Evolutionary conservation across 1,140 invertebrate species (phyloP), one percentile per base, ranked within the genome.

Genomic region (Macrotrachela quadricornifera): DNA sequence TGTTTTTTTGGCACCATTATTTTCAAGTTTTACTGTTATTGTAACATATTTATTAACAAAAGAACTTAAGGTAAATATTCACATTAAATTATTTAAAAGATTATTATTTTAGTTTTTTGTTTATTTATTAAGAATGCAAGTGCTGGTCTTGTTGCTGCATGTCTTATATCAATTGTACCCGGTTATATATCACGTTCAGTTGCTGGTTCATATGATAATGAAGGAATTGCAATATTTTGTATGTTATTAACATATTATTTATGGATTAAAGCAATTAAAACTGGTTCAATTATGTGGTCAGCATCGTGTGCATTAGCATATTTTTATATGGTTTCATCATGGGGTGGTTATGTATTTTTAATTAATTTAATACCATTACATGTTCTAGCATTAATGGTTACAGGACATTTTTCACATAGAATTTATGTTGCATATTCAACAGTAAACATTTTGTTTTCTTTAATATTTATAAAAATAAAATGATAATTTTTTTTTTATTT

Each of bases 261-360:
- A 66, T 96, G 90, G 91, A 92, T 95, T 50, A 94, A 94, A 72
- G 79, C 87, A 15, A 84, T 95, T 0, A 94, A 95, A 72, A 90
- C 85, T 55, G 91, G 90, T 55, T 83, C 84, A 17, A 80, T 94
- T 53, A 79, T 84, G 50, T 94, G 87, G 87, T 77, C 83, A 0
- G 79, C 82, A 2, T 76, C 90, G 62, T 80, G 85, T 36, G 80
- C 86, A 1, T 67, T 95, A 13, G 85, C 87, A 15, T 96, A 96
- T 67, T 96, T 96, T 70, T 95, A 95, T 71, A 96, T 96, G 90
- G 90, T 92, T 1, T 94, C 87, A 0, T 91, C 87, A 10, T 96
- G 90, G 90, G 90, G 90, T 62, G 90, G 90, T 44, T 96, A 96
- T 63, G 90, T 96, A 10, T 96, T 95, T 66, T 76, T 95, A 0